Percentiles rank a stretch among this genome's conserved stretches.
Conservation (phyloP, 2,113 vertebrate species). For the Leptocoma aspasia region DNA sequence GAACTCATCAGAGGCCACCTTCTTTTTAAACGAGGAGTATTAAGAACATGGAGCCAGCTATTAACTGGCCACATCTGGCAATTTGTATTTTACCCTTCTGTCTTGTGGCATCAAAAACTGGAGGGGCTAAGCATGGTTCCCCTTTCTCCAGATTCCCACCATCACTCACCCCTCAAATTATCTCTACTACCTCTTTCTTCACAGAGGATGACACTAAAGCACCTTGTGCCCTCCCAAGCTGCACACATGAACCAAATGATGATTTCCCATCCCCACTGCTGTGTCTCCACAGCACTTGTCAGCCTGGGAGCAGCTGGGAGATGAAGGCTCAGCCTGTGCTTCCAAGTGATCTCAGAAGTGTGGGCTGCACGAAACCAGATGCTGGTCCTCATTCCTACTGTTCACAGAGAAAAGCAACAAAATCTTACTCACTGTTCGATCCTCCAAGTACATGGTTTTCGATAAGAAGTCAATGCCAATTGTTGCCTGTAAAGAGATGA, state of each 20-base stretch:
- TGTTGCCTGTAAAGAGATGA: conserved; percentile 83
- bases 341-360: not conserved
- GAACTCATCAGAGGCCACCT: not conserved
- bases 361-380: not conserved
- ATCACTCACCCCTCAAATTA: not conserved
- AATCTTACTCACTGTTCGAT: conserved; percentile 93
- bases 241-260: not conserved
- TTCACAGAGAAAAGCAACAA: conserved; percentile 9
- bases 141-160: not conserved
- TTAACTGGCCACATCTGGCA: not conserved
- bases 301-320: conserved; percentile 6
- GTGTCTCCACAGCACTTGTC: not conserved
- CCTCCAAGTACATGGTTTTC: conserved; percentile 99
- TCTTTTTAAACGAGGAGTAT: not conserved
- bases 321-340: not conserved
- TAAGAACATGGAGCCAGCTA: not conserved
- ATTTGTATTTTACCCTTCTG: not conserved
- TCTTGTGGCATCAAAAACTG: not conserved
- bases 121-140: not conserved
- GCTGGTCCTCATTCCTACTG: not conserved
- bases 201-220: not conserved
- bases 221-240: not conserved
- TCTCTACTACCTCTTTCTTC: not conserved
- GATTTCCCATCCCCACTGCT: not conserved
- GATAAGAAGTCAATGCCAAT: conserved; percentile 99